These are phyloP conservation scores for Sinopyrophorus schimmeli DNA, from an alignment of 2,888 invertebrate genomes.

Conservation along the genomic window DNA sequence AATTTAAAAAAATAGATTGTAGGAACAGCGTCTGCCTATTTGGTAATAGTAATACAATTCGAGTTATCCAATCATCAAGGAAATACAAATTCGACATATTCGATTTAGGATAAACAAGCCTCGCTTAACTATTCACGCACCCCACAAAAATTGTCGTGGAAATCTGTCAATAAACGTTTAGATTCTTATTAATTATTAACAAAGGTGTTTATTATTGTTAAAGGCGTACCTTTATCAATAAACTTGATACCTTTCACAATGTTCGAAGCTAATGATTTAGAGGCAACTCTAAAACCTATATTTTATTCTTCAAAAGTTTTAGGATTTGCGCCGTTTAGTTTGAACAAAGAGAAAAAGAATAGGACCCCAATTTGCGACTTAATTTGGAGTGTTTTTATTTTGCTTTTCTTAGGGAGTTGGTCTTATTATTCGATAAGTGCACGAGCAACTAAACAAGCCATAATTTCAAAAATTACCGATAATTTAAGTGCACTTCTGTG, in stretches of 20 bases:
- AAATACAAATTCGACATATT: no score
- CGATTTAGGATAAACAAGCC: no score
- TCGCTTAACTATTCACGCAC: no score
- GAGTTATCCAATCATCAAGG: constrained; percentile 10
- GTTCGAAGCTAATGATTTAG: constrained; percentile 5
- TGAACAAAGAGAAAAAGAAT: constrained; percentile 2
- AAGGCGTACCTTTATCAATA: no score
- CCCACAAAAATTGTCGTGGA: no score
- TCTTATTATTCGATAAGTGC: constrained; percentile 6
- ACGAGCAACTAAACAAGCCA: not conserved
- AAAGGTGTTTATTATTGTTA: no score
- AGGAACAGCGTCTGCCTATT: constrained; percentile 21
- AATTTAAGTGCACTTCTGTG: constrained; percentile 2
- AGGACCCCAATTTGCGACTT: not conserved
- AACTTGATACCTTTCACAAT: no score
- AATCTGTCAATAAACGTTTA: no score
- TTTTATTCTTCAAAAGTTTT: constrained; percentile 12
- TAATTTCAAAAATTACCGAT: constrained; percentile 12
- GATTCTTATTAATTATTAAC: no score
- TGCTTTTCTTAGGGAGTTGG: constrained; percentile 2
- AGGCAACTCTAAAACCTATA: constrained; percentile 9
- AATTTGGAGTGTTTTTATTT: constrained; percentile 6
- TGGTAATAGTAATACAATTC: constrained; percentile 26
- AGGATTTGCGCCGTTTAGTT: constrained; percentile 15
- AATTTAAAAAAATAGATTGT: no score